phyloP scores from a whole-genome alignment of 1,140 invertebrate species.

The Paralvinella palmiformis region DNA sequence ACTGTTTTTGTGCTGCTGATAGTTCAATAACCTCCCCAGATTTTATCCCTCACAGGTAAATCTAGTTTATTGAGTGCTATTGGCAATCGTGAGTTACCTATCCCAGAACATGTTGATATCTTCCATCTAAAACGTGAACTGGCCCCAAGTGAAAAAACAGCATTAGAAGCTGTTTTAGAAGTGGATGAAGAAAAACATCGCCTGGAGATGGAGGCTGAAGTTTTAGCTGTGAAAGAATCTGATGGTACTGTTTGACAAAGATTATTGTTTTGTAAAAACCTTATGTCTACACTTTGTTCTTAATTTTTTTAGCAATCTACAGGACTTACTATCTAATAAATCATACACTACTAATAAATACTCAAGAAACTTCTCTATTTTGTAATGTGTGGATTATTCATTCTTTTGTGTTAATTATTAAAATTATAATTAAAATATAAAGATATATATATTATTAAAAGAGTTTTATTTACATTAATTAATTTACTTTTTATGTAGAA shows the following conservation, averaged over 20 bases:
- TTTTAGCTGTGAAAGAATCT: slow-evolving; percentile 77
- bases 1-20: too few relatives aligned
- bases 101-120: slow-evolving; percentile 95
- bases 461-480: too few relatives aligned
- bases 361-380: not conserved
- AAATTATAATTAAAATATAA: too few relatives aligned
- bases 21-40: too few relatives aligned
- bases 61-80: slow-evolving; percentile 87
- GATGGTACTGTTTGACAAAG: slow-evolving; percentile 66
- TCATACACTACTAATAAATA: not conserved
- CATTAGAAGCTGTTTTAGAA: slow-evolving; percentile 95
- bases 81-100: slow-evolving; percentile 89
- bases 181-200: slow-evolving; percentile 90
- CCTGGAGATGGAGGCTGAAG: slow-evolving; percentile 88
- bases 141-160: slow-evolving; percentile 82
- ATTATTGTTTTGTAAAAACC: too few relatives aligned
- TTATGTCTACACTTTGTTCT: too few relatives aligned
- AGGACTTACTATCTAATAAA: not conserved
- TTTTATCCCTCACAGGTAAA: slow-evolving; percentile 60
- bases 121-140: slow-evolving; percentile 96
- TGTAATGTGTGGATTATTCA: too few relatives aligned
- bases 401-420: too few relatives aligned
- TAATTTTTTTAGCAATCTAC: too few relatives aligned
- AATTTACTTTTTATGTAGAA: too few relatives aligned
- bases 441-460: too few relatives aligned